These are phyloP conservation scores for Asobara japonica DNA, from an alignment of 1,140 invertebrate genomes.

Conservation along the genomic window DNA sequence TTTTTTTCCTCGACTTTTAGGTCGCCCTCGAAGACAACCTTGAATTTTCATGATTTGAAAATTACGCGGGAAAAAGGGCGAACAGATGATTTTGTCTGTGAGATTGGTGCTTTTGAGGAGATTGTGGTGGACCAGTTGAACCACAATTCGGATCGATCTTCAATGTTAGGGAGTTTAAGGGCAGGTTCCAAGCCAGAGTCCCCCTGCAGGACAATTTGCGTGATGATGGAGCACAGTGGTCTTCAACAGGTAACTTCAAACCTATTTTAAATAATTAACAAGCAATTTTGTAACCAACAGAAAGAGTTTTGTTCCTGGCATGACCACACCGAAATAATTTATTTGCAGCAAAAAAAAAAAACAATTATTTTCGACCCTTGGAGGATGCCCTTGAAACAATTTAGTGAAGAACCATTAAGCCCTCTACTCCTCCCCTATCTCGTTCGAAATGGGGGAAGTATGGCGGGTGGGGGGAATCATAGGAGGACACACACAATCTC, in stretches of 20 bases:
- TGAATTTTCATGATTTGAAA: conserved; percentile 25
- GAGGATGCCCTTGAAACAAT: too few relatives aligned
- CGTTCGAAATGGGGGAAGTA: too few relatives aligned
- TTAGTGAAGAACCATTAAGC: too few relatives aligned
- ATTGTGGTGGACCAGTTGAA: neutral
- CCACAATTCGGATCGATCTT: neutral
- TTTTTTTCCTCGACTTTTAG: conserved; percentile 6
- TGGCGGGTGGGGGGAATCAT: too few relatives aligned
- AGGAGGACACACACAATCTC: too few relatives aligned
- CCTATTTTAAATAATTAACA: conserved; percentile 38
- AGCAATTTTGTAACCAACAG: too few relatives aligned
- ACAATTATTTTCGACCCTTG: too few relatives aligned
- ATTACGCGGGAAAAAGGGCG: neutral
- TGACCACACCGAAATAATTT: too few relatives aligned
- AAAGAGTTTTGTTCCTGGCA: too few relatives aligned
- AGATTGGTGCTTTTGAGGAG: neutral
- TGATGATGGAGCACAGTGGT: conserved; percentile 21
- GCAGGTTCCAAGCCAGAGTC: conserved; percentile 22
- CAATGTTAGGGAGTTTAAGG: neutral
- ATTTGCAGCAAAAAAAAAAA: too few relatives aligned
- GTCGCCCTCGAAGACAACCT: conserved; percentile 23
- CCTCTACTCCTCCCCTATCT: too few relatives aligned
- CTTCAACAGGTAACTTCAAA: neutral
- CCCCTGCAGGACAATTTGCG: conserved; percentile 22
- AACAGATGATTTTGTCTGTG: neutral